These are phyloP conservation scores for Rhodophaea formosa DNA, from an alignment of 2,888 invertebrate species.

Conservation along the genomic window DNA sequence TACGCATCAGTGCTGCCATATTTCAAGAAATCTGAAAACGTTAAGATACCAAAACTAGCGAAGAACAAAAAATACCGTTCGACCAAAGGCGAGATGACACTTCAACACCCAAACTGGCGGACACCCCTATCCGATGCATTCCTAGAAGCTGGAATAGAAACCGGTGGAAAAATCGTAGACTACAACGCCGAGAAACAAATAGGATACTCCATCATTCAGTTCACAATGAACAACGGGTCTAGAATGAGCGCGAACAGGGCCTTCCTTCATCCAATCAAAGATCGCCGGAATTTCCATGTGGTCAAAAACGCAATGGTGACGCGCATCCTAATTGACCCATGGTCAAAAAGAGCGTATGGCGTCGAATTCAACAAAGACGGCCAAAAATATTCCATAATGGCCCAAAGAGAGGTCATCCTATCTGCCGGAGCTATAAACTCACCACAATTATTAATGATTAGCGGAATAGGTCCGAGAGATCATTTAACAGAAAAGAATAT, in stretches of 20 bases:
- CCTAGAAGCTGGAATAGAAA: slow-evolving; percentile 82
- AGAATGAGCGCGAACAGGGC: slow-evolving; percentile 88
- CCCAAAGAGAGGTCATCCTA: slow-evolving; percentile 86
- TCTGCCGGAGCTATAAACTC: slow-evolving; percentile 90
- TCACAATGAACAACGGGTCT: slow-evolving; percentile 84
- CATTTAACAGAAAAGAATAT: slow-evolving; percentile 82
- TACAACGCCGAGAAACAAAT: slow-evolving; percentile 85
- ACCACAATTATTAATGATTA: slow-evolving; percentile 90
- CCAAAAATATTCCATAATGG: slow-evolving; percentile 60
- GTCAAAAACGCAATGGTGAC: slow-evolving; percentile 81
- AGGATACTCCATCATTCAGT: slow-evolving; percentile 85
- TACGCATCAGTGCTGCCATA: slow-evolving; percentile 84
- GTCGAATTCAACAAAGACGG: slow-evolving; percentile 80
- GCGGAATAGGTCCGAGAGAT: slow-evolving; percentile 86
- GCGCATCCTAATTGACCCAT: slow-evolving; percentile 78
- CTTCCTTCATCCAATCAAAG: slow-evolving; percentile 82
- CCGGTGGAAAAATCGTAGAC: slow-evolving; percentile 83
- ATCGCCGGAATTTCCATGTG: slow-evolving; percentile 84
- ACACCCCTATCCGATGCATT: slow-evolving; percentile 82
- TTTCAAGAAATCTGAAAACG: slow-evolving; percentile 86
- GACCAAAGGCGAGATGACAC: slow-evolving; percentile 80
- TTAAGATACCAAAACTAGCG: slow-evolving; percentile 64
- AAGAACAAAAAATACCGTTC: slow-evolving; percentile 79
- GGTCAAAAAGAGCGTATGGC: slow-evolving; percentile 78
- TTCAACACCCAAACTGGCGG: slow-evolving; percentile 81